Evolutionary conservation across 2,888 invertebrate genomes (phyloP), one percentile per base, ranked within the genome.

Genomic region (Volucella bombylans): DNA sequence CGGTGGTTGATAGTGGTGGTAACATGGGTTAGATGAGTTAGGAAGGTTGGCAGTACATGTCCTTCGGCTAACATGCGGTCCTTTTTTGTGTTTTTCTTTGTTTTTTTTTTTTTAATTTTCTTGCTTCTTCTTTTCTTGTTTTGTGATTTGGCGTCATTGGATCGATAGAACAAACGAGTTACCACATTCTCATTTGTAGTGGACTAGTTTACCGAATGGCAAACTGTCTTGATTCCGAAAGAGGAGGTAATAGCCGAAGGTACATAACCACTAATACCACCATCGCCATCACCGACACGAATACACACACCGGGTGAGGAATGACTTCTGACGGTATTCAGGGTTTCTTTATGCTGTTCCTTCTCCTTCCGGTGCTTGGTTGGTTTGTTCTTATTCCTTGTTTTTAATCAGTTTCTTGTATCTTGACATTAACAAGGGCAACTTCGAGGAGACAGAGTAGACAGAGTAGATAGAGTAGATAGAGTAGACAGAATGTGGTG

Each of bases 341-440:
- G 72, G 54, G 54, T 38, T 59, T 57, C 38, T 55, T 49, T 74
- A 49, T 11, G 39, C 49, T 49, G n/a, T 18, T 31, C 52, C 38
- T 62, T 38, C 15, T 39, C 9, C 41, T 38, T 14, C 18, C 52
- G 31, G 31, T 23, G 10, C 38, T 57, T 12, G 54, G 67, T 23
- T 47, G 65, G 57, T 41, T 38, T 59, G 54, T 62, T 15, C 14
- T 9, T 39, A 1, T 18, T 67, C 45, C 57, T 73, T 59, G 59
- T 69, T 85, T 81, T 85, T 81, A 76, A 85, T 85, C 76, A 85
- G 81, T 68, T 77, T 77, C 76, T 72, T 81, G 85, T 85, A 81
- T 81, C 80, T 85, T 85, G 85, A 85, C 81, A 71, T 85, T 85
- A 81, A 81, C 80, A 85, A 85, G 85, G 85, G 81, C 81, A 81